These are phyloP conservation scores for Pararge aegeria DNA, from an alignment of 1,140 invertebrate genomes.

Conservation along the genomic window DNA sequence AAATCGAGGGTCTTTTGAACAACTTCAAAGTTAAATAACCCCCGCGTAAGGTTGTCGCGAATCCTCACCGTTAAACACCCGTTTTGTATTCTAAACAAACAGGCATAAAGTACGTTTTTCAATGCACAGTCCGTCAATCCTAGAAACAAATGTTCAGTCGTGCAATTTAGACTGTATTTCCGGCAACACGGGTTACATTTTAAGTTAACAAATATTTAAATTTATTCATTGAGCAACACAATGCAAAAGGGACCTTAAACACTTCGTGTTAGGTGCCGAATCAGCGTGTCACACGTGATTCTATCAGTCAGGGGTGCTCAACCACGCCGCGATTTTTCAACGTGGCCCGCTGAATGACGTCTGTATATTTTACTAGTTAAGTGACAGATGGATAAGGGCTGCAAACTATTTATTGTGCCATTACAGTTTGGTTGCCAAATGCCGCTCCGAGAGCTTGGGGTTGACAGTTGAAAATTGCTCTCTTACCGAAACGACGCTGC, in stretches of 20 bases:
- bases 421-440: conserved; percentile 73
- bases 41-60: conserved; percentile 42
- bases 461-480: conserved; percentile 71
- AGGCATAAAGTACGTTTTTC: conserved; percentile 45
- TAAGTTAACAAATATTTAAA: conserved; percentile 80
- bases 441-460: conserved; percentile 49
- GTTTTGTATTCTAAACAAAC: conserved; percentile 31
- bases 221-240: conserved; percentile 60
- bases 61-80: conserved; percentile 20
- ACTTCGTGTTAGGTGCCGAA: conserved; percentile 29
- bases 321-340: conserved; percentile 70
- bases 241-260: conserved; percentile 49
- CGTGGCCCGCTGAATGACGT: conserved; percentile 69
- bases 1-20: conserved; percentile 75
- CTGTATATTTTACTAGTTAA: conserved; percentile 79
- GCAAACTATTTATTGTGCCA: conserved; percentile 77
- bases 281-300: conserved; percentile 15
- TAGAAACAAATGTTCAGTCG: conserved; percentile 71
- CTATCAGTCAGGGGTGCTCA: conserved; percentile 52
- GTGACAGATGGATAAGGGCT: conserved; percentile 76
- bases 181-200: conserved; percentile 78
- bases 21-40: conserved; percentile 78
- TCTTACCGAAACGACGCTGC: conserved; percentile 41
- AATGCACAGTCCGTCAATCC: conserved; percentile 34
- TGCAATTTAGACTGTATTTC: conserved; percentile 79